Evolutionary conservation across 2,888 invertebrate genomes (phyloP), one percentile per base, ranked within the genome.

Genomic region (Pseudoips prasinana): DNA sequence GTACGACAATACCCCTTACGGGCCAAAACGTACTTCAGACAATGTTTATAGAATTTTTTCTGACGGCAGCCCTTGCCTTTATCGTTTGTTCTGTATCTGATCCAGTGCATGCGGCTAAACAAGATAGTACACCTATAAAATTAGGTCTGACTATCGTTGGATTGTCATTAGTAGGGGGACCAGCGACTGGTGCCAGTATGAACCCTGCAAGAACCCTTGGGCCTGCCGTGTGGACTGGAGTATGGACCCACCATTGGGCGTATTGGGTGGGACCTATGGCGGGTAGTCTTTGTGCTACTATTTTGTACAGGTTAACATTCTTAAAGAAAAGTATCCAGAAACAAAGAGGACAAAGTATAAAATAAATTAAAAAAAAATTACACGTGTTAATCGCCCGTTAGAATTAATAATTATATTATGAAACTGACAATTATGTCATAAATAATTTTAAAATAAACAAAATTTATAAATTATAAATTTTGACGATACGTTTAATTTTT

Each of bases 61-160:
- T 93, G 10, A 93, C 95, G 0, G 81, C 87, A 1, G 84, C 92
- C 0, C 77, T 95, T 8, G 89, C 92, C 25, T 81, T 94, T 25
- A 83, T 94, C 8, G 91, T 91, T 38, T 94, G 94, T 62, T 92
- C 92, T 0, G 83, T 93, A 7, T 94, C 94, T 93, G 95, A 95
- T 69, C 92, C 92, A 8, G 85, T 93, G 33, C 93, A 94, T 64
- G 72, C 79, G 5, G 78, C 86, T 10, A 92, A 92, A 51, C 89
- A 90, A 10, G 94, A 94, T 47, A 92, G 93, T 0, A 72, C 84
- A 1, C 73, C 94, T 1, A 68, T 95, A 8, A 92, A 92, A 58
- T 94, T 94, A 54, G 95, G 93, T 29, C 80, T 94, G 29, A 87
- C 92, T 1, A 84, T 95, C 42, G 77, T 90, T 8, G 92, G 90